Conservation (phyloP, 2,888 invertebrate species). For the Caenorhabditis afra region DNA sequence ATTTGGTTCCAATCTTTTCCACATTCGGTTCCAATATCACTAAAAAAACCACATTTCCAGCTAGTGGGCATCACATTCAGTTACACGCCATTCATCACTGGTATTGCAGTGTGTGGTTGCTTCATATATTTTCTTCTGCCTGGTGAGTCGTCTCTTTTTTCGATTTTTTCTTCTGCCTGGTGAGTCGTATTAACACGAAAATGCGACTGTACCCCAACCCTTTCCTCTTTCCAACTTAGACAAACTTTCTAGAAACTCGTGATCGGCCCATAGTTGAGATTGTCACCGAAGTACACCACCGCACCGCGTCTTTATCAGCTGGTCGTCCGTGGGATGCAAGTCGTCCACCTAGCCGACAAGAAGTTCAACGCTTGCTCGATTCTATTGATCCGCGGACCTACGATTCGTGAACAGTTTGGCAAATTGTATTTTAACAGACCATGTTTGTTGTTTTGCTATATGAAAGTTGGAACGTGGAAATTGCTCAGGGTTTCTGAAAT, state of each 20-base stretch:
- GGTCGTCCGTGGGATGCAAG: slow-evolving; percentile 71
- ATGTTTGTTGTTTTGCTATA: too few species aligned
- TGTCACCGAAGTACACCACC: slow-evolving; percentile 66
- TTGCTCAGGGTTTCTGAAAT: too few species aligned
- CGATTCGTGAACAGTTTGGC: slow-evolving; percentile 1
- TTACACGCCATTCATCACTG: slow-evolving; percentile 82
- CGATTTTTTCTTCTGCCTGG: slow-evolving; percentile 76
- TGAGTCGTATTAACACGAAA: slow-evolving; percentile 24
- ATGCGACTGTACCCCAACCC: too few species aligned
- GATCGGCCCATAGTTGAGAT: slow-evolving; percentile 67
- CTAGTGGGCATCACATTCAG: slow-evolving; percentile 79
- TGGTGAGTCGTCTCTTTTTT: slow-evolving; percentile 66
- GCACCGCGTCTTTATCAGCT: slow-evolving; percentile 63
- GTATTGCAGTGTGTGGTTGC: slow-evolving; percentile 74
- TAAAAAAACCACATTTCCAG: too few species aligned
- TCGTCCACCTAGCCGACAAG: slow-evolving; percentile 61
- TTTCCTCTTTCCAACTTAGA: too few species aligned
- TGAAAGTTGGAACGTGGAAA: too few species aligned
- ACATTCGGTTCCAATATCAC: too few species aligned
- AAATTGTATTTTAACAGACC: too few species aligned
- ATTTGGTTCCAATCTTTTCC: too few species aligned
- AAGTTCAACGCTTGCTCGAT: slow-evolving; percentile 63
- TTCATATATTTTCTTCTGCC: slow-evolving; percentile 76
- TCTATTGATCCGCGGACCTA: slow-evolving; percentile 59
- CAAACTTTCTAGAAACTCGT: slow-evolving; percentile 67